Conservation (phyloP, 2,113 vertebrate genomes). For the Proteles cristata region DNA sequence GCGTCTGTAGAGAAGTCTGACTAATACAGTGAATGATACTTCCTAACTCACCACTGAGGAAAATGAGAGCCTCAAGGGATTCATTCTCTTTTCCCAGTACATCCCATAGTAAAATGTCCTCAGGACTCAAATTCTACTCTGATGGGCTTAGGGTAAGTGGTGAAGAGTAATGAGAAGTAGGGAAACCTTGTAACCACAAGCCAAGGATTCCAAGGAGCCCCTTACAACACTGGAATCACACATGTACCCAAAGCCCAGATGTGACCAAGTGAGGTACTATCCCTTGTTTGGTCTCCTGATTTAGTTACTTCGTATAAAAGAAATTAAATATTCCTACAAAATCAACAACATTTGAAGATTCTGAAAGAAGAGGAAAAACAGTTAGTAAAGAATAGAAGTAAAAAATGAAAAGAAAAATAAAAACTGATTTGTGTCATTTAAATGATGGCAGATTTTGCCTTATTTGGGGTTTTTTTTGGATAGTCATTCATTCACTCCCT, state of each 20-base stretch:
- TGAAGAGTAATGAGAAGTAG: not conserved
- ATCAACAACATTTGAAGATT: constrained; percentile 5
- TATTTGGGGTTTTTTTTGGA: not conserved
- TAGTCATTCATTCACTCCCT: not conserved
- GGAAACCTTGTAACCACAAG: not conserved
- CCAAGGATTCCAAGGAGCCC: not conserved
- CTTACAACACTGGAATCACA: not conserved
- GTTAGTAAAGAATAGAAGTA: not conserved
- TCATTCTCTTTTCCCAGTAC: not conserved
- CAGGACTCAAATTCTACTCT: not conserved
- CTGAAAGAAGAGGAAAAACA: not conserved
- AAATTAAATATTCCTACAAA: constrained; percentile 21
- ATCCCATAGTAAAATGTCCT: not conserved
- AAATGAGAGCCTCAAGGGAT: not conserved
- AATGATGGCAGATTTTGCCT: not conserved
- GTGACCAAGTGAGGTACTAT: not conserved
- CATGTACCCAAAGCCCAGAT: not conserved
- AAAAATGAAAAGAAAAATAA: constrained; percentile 14
- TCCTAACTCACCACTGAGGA: not conserved
- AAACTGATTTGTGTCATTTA: constrained; percentile 14
- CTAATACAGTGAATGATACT: not conserved
- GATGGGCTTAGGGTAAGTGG: not conserved
- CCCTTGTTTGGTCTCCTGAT: not conserved
- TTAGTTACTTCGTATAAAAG: constrained; percentile 32
- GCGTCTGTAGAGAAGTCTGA: constrained; percentile 3